Base-by-base conservation (phyloP, 2,113 vertebrate species). In the Leucopsar rothschildi region DNA sequence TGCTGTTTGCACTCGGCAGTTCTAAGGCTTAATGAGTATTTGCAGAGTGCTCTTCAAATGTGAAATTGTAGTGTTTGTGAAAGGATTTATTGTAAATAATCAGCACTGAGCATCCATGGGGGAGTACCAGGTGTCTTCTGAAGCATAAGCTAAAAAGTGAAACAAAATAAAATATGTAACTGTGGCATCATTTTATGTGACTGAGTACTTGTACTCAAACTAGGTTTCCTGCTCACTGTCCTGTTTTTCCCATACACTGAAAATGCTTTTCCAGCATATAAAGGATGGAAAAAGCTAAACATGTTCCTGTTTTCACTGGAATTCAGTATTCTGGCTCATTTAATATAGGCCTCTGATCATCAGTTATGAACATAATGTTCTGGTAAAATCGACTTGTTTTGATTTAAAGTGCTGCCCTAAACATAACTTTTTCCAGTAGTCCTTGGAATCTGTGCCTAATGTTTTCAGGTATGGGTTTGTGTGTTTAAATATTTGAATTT, bases 21-120 rank as follows among this genome's bases (percentile, higher is more conserved):
- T 88, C 29, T 35, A 53, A 87, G 28, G 27, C 52, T 87, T 92
- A 77, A 84, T 84, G 53, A 84, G 53, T 76, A 33, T 49, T 87
- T 94, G 45, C 75, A 35, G 81, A 87, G 84, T 2, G 23, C 57
- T 95, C 55, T 92, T 70, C 66, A 72, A 65, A 80, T 13, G n/a
- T 49, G 55, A 39, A 83, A 55, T 9, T 27, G 21, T 18, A 80
- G 63, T 79, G 61, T 82, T 82, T 89, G 78, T 50, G 5, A 28
- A 55, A 64, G 77, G 66, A 88, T 93, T 89, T 85, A 50, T 79
- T 70, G 82, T 65, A 29, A 14, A 10, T 50, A 71, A 33, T 84
- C n/a, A 35, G 77, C 61, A 35, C 28, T 83, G 45, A 18, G 60
- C 77, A 53, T 35, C 69, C 2, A 4, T 0, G 0, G 27, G 49